Conservation (phyloP, 2,113 vertebrate species). For the Collichthys lucidus region DNA sequence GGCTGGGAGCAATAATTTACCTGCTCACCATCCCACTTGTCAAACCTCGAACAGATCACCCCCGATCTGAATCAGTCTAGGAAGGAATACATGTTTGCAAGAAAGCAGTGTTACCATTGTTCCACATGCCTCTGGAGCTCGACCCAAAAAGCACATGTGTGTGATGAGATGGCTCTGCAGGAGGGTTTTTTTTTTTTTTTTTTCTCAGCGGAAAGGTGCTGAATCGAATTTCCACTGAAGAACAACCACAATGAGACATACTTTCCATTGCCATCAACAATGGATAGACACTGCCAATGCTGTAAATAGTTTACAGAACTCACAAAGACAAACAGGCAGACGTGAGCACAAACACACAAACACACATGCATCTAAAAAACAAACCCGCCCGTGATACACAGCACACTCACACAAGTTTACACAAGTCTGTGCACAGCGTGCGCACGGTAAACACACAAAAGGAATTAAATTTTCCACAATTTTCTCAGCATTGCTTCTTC, state of each 20-base stretch:
- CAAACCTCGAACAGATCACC: constrained; percentile 42
- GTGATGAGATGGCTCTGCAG: constrained; percentile 41
- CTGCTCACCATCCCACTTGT: constrained; percentile 38
- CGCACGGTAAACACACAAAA: constrained; percentile 38
- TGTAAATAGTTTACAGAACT: constrained; percentile 77
- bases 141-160: constrained; percentile 26
- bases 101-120: not conserved
- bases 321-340: constrained; percentile 63
- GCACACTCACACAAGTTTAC: constrained; percentile 24
- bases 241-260: constrained; percentile 76
- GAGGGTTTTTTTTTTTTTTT: constrained; percentile 17
- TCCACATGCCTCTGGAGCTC: constrained; percentile 21
- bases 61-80: constrained; percentile 17
- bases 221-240: constrained; percentile 72
- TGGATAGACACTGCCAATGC: constrained; percentile 67
- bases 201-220: constrained; percentile 65
- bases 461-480: constrained; percentile 39
- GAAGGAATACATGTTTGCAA: constrained; percentile 14
- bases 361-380: constrained; percentile 42
- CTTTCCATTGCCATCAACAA: constrained; percentile 80
- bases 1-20: constrained; percentile 57
- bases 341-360: constrained; percentile 39
- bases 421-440: constrained; percentile 9
- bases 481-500: constrained; percentile 16
- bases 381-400: constrained; percentile 35